Conservation (phyloP, 2,888 invertebrate species). For the Drosophila mercatorum region DNA sequence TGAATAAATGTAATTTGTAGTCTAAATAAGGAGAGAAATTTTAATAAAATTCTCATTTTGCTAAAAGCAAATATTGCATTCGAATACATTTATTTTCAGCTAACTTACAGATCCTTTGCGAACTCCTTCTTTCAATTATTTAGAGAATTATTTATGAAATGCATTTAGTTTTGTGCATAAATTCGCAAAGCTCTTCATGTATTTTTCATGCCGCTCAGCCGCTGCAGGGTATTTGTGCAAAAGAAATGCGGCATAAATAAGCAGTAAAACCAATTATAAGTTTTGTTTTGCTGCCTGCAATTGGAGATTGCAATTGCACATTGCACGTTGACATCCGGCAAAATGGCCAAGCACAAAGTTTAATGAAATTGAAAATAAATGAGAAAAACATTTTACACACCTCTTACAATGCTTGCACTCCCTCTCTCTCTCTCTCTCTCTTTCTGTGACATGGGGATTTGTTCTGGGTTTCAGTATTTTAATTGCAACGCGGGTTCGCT, state of each 20-base stretch:
- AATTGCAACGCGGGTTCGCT: slow-evolving; percentile 39
- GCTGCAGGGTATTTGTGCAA: slow-evolving; percentile 60
- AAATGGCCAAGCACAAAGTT: slow-evolving; percentile 68
- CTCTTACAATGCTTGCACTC: not conserved
- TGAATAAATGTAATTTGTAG: no score
- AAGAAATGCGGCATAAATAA: slow-evolving; percentile 77
- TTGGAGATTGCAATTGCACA: slow-evolving; percentile 68
- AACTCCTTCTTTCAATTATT: no score
- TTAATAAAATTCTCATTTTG: no score
- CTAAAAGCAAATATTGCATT: no score
- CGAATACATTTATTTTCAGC: not conserved
- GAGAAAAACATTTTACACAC: slow-evolving; percentile 76
- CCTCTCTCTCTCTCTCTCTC: not conserved
- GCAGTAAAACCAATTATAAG: slow-evolving; percentile 79
- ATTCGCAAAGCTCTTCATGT: not conserved
- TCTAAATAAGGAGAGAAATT: no score
- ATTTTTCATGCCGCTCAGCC: not conserved
- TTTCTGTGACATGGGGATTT: slow-evolving; percentile 29
- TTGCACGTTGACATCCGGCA: slow-evolving; percentile 71
- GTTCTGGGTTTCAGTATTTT: slow-evolving; percentile 46
- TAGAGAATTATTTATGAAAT: not conserved
- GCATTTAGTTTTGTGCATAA: no score
- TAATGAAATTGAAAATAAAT: slow-evolving; percentile 79
- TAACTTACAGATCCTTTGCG: not conserved
- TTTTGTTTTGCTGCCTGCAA: slow-evolving; percentile 70